Evolutionary conservation across 2,888 invertebrate genomes (phyloP).

Genomic region (Plagiodera versicolora): DNA sequence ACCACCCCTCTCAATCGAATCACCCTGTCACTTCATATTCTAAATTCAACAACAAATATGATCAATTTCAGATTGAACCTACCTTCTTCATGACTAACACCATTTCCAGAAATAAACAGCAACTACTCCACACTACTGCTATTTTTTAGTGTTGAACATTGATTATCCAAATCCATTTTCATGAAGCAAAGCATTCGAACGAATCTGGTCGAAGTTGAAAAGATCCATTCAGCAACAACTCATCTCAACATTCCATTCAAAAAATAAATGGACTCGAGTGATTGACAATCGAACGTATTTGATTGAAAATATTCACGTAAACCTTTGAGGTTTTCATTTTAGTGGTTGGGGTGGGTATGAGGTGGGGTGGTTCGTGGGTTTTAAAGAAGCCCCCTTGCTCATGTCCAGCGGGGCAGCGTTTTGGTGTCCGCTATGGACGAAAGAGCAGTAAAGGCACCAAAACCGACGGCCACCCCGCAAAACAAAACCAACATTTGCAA

Average conservation of each 20-base stretch:
- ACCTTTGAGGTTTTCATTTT: no score
- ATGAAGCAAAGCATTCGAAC: no score
- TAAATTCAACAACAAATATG: no score
- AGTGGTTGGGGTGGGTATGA: constrained; percentile 36
- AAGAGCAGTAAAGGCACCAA: constrained; percentile 61
- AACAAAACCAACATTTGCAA: constrained; percentile 52
- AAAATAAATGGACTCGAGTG: no score
- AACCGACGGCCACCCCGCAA: constrained; percentile 58
- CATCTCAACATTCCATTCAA: no score
- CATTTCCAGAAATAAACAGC: background rate
- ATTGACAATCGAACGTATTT: no score
- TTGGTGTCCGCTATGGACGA: constrained; percentile 57
- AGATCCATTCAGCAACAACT: no score
- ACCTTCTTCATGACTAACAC: background rate
- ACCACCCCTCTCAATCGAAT: constrained; percentile 1
- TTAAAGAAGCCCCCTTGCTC: constrained; percentile 57
- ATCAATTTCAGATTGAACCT: background rate
- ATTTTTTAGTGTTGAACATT: no score
- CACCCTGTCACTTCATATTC: no score
- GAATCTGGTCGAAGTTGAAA: no score
- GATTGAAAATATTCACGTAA: no score
- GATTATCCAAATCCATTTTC: background rate
- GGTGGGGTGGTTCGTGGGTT: constrained; percentile 48
- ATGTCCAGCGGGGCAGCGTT: constrained; percentile 56
- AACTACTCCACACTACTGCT: background rate